These are phyloP conservation scores for Plebejus melissa DNA, from an alignment of 2,888 invertebrate genomes.

Conservation along the genomic window DNA sequence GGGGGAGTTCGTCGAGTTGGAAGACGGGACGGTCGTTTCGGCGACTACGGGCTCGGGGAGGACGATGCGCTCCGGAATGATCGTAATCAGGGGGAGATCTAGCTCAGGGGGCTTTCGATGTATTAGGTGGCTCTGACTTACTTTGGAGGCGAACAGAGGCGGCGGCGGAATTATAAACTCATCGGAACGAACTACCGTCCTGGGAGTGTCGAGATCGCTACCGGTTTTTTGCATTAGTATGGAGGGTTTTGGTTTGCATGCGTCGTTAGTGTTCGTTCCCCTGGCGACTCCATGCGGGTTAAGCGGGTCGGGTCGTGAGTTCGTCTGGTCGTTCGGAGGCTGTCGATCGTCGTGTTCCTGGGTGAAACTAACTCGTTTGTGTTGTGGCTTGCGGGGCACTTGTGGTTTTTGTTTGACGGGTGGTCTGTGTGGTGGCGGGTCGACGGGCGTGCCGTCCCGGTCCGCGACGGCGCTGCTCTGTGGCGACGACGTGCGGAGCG, in stretches of 20 bases:
- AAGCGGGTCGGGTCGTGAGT: constrained; percentile 51
- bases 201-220: constrained; percentile 53
- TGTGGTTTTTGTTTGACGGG: constrained; percentile 65
- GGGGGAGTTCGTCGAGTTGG: constrained; percentile 62
- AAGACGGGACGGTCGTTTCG: constrained; percentile 72
- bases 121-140: constrained; percentile 58
- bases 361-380: constrained; percentile 76
- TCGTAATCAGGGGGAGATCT: constrained; percentile 58
- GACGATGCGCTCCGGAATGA: constrained; percentile 63
- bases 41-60: constrained; percentile 63
- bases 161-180: constrained; percentile 74
- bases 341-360: constrained; percentile 54
- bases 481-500: constrained; percentile 54
- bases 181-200: constrained; percentile 60
- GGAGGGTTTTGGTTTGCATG: constrained; percentile 65
- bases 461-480: constrained; percentile 40
- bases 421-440: constrained; percentile 44
- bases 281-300: constrained; percentile 52
- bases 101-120: constrained; percentile 49
- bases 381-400: constrained; percentile 72
- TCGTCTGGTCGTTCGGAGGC: constrained; percentile 50
- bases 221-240: constrained; percentile 64
- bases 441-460: constrained; percentile 46
- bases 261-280: constrained; percentile 66
- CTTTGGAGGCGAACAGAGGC: constrained; percentile 69